phyloP scores from a whole-genome alignment of 2,888 invertebrate genomes.

The Hoplodrina blanda region DNA sequence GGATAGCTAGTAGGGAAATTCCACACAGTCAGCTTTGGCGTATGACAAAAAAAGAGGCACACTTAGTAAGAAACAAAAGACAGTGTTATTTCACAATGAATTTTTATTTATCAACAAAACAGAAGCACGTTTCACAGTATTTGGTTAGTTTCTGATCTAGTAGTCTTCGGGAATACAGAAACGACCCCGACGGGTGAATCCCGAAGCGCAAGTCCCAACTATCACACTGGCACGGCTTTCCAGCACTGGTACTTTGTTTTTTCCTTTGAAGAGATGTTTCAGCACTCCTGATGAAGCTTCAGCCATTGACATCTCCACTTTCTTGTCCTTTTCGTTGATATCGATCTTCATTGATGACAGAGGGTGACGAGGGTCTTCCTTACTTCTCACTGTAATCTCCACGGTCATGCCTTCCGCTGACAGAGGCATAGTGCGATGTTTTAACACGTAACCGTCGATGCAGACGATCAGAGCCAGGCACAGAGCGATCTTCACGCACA shows the following conservation, averaged over 20 bases:
- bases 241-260: slow-evolving; percentile 23
- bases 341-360: slow-evolving; percentile 55
- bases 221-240: slow-evolving; percentile 60
- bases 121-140: slow-evolving; percentile 22
- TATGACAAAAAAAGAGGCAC: neutral
- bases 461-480: slow-evolving; percentile 54
- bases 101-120: slow-evolving; percentile 32
- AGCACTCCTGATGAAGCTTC: slow-evolving; percentile 35
- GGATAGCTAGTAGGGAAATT: too few relatives aligned
- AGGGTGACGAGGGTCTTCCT: slow-evolving; percentile 32
- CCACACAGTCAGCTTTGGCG: too few relatives aligned
- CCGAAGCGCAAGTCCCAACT: slow-evolving; percentile 63
- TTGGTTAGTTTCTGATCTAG: slow-evolving; percentile 12
- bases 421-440: slow-evolving; percentile 46
- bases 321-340: slow-evolving; percentile 41
- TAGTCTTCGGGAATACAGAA: slow-evolving; percentile 68
- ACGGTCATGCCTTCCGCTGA: slow-evolving; percentile 61
- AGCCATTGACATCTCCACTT: slow-evolving; percentile 32
- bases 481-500: slow-evolving; percentile 56
- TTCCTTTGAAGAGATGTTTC: slow-evolving; percentile 8
- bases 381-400: slow-evolving; percentile 58
- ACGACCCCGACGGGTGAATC: slow-evolving; percentile 58
- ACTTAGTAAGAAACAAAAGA: slow-evolving; percentile 6
- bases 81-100: slow-evolving; percentile 11
- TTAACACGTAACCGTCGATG: slow-evolving; percentile 58